phyloP scores from a whole-genome alignment of 2,113 vertebrate species.

The Toxotes jaculatrix region DNA sequence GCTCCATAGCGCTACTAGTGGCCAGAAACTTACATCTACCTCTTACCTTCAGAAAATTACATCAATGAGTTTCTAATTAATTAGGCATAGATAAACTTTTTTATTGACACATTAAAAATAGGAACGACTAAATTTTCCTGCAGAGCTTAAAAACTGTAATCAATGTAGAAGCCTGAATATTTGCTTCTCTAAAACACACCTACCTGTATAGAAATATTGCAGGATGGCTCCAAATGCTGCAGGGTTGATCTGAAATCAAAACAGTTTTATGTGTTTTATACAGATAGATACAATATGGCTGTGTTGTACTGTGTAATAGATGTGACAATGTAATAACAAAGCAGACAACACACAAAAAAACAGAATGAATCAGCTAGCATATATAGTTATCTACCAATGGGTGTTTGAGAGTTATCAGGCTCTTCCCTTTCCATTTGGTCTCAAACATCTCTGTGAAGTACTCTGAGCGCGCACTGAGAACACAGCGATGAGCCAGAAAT shows the following conservation, averaged over 20 bases:
- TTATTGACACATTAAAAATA: not conserved
- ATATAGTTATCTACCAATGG: constrained; percentile 87
- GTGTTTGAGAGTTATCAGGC: constrained; percentile 91
- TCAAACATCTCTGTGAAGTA: constrained; percentile 98
- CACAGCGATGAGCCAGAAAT: constrained; percentile 90
- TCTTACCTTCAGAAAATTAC: no score
- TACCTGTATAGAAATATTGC: constrained; percentile 97
- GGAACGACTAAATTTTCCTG: not conserved
- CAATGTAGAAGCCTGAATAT: not conserved
- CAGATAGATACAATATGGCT: not conserved
- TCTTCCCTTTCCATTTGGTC: constrained; percentile 95
- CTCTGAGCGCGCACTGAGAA: constrained; percentile 91
- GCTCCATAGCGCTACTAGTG: no score
- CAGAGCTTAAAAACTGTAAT: not conserved
- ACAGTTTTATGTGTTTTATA: constrained; percentile 1
- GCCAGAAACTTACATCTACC: no score
- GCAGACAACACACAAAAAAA: not conserved
- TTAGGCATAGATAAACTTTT: not conserved
- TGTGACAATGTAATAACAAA: not conserved
- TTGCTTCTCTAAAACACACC: constrained; percentile 30
- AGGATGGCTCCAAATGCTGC: constrained; percentile 93
- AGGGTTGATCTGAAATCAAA: constrained; percentile 90
- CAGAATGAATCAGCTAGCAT: not conserved
- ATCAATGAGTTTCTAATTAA: not conserved
- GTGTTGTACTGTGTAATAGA: not conserved